Evolutionary conservation across 2,113 vertebrate genomes (phyloP).

Genomic region (Takifugu flavidus): DNA sequence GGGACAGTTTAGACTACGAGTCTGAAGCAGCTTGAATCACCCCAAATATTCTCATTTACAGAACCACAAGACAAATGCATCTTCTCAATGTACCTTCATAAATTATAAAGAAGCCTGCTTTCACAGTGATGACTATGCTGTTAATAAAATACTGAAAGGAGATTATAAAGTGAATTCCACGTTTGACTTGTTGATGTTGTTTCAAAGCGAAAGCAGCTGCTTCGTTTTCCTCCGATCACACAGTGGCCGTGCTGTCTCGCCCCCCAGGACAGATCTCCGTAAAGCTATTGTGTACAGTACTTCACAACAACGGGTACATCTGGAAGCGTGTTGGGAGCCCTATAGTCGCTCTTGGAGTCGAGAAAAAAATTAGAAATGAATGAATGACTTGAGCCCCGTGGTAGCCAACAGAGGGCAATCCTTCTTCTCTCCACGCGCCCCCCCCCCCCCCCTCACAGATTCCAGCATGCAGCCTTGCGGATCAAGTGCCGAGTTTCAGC

Average conservation of each 20-base stretch:
- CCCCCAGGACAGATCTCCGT: constrained; percentile 34
- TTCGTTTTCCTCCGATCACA: constrained; percentile 58
- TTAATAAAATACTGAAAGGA: constrained; percentile 79
- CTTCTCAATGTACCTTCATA: constrained; percentile 83
- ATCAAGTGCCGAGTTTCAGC: constrained; percentile 73
- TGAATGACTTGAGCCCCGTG: constrained; percentile 48
- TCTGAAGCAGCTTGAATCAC: constrained; percentile 78
- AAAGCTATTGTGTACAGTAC: constrained; percentile 84
- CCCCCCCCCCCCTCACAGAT: constrained; percentile 71
- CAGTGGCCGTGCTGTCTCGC: constrained; percentile 56
- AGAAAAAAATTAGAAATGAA: constrained; percentile 28
- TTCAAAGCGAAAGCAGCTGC: constrained; percentile 77
- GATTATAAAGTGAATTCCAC: constrained; percentile 76
- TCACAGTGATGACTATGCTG: constrained; percentile 80
- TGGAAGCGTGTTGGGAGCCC: constrained; percentile 62
- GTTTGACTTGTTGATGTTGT: constrained; percentile 46
- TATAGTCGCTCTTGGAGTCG: constrained; percentile 59
- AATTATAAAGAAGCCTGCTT: constrained; percentile 77
- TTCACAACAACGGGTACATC: constrained; percentile 61
- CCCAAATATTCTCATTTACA: constrained; percentile 54
- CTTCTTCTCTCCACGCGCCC: constrained; percentile 60
- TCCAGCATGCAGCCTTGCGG: constrained; percentile 77
- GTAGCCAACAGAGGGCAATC: constrained; percentile 63
- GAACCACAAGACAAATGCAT: constrained; percentile 69
- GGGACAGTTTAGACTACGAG: constrained; percentile 70